Evolutionary conservation across 2,888 invertebrate species (phyloP).

Genomic region (Scelioninae gen. 2): DNA sequence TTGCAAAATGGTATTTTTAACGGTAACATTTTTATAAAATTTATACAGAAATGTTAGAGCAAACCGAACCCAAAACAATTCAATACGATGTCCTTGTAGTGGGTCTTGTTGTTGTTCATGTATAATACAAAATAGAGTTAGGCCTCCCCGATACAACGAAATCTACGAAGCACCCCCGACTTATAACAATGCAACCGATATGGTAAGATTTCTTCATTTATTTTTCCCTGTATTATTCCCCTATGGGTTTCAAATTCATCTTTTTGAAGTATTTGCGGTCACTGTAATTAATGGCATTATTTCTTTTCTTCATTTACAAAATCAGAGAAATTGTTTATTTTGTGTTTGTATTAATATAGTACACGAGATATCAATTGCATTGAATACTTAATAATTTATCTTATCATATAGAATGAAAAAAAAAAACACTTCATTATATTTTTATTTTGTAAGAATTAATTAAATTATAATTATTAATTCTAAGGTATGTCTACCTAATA

Average conservation of each 20-base stretch:
- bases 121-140: conserved; percentile 62
- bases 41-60: conserved; percentile 15
- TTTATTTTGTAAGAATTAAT: conserved; percentile 7
- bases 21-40: no score
- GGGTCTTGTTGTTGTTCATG: conserved; percentile 57
- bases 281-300: no score
- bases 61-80: background rate
- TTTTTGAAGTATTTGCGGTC: no score
- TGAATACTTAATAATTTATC: conserved; percentile 17
- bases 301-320: background rate
- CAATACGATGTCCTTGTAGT: conserved; percentile 50
- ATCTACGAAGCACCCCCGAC: conserved; percentile 66
- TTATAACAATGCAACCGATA: conserved; percentile 62
- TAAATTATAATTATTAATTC: no score
- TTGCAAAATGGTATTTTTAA: no score
- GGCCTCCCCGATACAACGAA: conserved; percentile 71
- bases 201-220: conserved; percentile 50
- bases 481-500: no score
- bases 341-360: conserved; percentile 18
- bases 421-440: conserved; percentile 19
- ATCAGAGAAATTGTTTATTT: background rate
- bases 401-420: conserved; percentile 20
- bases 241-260: no score
- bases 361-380: conserved; percentile 17
- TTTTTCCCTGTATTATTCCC: background rate